Evolutionary conservation across 1,140 invertebrate species (phyloP), one percentile per base, ranked within the genome.

Genomic region (Pseudomyrmex flavicornis): DNA sequence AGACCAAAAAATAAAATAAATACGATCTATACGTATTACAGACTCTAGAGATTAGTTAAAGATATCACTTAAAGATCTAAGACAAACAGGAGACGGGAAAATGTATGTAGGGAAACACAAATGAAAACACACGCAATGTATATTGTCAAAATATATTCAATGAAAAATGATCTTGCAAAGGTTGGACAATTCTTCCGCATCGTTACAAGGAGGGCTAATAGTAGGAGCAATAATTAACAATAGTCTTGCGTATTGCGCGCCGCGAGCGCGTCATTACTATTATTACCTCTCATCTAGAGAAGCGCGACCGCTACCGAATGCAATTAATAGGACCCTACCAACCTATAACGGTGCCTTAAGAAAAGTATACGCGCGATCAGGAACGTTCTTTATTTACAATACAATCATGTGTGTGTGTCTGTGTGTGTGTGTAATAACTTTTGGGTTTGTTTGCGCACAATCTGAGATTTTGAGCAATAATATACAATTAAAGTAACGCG

Each of bases 101-200:
- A 26, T 12, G n/a, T 35, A 7, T 20, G 15, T 74, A 22, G 62
- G 26, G 72, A 85, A 54, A 65, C 54, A 59, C 65, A 79, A 59
- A 82, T 44, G 88, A 59, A 84, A 54, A 35, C 66, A 85, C 68
- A 59, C 35, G 82, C 85, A 69, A 20, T 44, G 68, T 90, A 89
- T 92, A 92, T 91, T 90, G 90, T 92, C 90, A 92, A 92, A 92
- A 92, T 92, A 92, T 92, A 92, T 92, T 92, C 88, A 90, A 92
- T 92, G 91, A 91, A 92, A 91, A 92, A 91, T 92, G 88, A 92
- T 92, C 85, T 91, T 92, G 89, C 90, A 91, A 91, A 92, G 89
- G 54, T 91, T 88, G 88, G 89, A 91, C 91, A 91, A 91, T 92
- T 79, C 83, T 91, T 88, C 84, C 87, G 82, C 86, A 80, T 88